Conservation (phyloP, 2,888 invertebrate species). For the Drosophila conformis region DNA sequence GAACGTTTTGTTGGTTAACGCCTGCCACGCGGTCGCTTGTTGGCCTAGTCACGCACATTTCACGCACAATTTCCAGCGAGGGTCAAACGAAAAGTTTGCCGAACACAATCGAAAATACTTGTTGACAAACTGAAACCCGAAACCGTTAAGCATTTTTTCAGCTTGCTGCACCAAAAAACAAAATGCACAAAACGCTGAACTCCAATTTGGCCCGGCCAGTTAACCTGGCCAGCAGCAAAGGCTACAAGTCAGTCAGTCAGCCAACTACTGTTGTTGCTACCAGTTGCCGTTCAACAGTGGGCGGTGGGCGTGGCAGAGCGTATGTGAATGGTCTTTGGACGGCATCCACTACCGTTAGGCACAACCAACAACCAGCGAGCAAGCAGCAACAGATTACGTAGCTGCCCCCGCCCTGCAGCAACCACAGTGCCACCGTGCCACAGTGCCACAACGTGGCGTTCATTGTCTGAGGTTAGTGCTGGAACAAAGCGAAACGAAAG, state of each 20-base stretch:
- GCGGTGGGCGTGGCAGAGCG: conserved; percentile 16
- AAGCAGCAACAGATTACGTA: conserved; percentile 3
- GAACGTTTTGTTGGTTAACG: conserved; percentile 28
- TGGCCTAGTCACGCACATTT: conserved; percentile 57
- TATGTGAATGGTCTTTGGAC: conserved; percentile 63
- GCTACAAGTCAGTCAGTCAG: conserved; percentile 37
- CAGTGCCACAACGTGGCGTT: conserved; percentile 46
- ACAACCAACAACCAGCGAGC: conserved; percentile 12
- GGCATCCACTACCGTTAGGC: conserved; percentile 60
- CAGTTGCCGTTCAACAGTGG: conserved; percentile 9
- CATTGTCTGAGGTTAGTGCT: conserved; percentile 68
- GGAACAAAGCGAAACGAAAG: conserved; percentile 25
- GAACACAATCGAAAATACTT: neutral
- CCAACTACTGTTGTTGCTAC: conserved; percentile 40
- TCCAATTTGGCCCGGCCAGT: conserved; percentile 14
- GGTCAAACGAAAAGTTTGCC: conserved; percentile 8
- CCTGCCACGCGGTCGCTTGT: conserved; percentile 3
- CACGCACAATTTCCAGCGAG: conserved; percentile 58
- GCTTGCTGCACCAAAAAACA: neutral
- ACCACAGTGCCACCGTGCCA: neutral
- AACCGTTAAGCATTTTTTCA: neutral
- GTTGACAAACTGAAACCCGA: neutral
- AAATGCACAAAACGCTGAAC: neutral
- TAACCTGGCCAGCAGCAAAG: conserved; percentile 40
- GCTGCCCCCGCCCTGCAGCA: too few relatives aligned